Conservation (phyloP, 2,797 vertebrate genomes). For the Arctocebus calabarensis region DNA sequence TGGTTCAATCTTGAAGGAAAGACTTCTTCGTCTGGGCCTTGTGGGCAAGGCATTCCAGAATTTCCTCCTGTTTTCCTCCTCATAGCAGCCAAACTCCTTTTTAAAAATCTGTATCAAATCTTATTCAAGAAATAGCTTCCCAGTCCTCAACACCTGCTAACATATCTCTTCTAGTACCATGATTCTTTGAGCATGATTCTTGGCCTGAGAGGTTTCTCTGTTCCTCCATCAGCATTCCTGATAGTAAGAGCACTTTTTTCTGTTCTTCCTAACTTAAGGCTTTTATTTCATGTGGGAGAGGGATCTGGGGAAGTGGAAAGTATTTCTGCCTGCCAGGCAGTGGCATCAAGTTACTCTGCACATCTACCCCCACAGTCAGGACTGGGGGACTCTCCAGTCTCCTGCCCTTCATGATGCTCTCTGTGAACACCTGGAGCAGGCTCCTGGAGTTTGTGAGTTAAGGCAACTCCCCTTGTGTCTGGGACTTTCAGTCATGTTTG, state of each 20-base stretch:
- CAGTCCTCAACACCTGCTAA: neutral
- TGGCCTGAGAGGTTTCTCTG: neutral
- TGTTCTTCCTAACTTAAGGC: neutral
- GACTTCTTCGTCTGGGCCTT: neutral
- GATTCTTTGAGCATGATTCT: neutral
- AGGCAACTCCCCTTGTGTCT: neutral
- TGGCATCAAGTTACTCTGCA: neutral
- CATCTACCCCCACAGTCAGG: too few relatives aligned
- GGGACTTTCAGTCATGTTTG: neutral
- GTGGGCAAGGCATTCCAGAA: neutral
- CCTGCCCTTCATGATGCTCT: neutral
- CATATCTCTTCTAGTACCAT: neutral
- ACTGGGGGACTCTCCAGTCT: neutral
- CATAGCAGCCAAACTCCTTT: neutral
- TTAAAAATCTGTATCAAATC: neutral
- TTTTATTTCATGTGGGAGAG: neutral
- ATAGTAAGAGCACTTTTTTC: neutral
- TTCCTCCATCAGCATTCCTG: neutral
- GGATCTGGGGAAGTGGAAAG: neutral
- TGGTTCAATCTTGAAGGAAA: neutral
- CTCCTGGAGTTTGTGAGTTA: neutral
- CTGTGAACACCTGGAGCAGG: neutral
- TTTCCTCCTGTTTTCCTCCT: neutral
- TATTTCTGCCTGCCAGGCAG: neutral
- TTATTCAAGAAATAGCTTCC: neutral